Conservation (phyloP, 2,888 invertebrate genomes). For the Glaucopsyche alexis region DNA sequence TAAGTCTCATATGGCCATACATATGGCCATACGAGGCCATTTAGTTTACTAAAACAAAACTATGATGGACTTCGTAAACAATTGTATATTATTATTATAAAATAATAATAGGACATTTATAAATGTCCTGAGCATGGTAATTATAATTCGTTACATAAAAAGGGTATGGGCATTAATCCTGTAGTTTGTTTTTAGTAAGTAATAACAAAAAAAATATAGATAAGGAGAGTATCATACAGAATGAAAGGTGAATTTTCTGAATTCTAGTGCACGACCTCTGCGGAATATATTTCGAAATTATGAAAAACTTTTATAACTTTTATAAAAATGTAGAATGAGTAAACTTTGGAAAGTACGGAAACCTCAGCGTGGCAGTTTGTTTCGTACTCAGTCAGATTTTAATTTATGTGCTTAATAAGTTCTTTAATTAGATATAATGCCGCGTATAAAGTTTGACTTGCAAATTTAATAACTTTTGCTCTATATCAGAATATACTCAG, state of each 20-base stretch:
- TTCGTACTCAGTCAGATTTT: slow-evolving; percentile 11
- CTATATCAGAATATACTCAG: neutral
- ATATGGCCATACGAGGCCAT: too few species aligned
- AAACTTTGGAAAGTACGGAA: slow-evolving; percentile 8
- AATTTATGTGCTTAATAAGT: slow-evolving; percentile 14
- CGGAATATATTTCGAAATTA: slow-evolving; percentile 15
- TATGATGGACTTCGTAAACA: too few species aligned
- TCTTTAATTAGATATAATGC: slow-evolving; percentile 8
- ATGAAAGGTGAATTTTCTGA: slow-evolving; percentile 7
- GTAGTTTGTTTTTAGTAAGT: too few species aligned
- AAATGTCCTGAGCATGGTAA: too few species aligned
- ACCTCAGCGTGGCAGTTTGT: slow-evolving; percentile 12
- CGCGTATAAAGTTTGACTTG: neutral
- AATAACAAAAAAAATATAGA: too few species aligned
- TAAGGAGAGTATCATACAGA: neutral
- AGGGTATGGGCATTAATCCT: too few species aligned
- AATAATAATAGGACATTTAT: too few species aligned
- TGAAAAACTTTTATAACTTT: slow-evolving; percentile 17
- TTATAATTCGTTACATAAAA: too few species aligned
- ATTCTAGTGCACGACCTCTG: slow-evolving; percentile 2
- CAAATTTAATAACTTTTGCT: neutral
- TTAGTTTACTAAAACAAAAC: too few species aligned
- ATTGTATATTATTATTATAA: too few species aligned
- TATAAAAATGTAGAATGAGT: slow-evolving; percentile 7
- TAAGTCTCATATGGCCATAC: too few species aligned